phyloP scores from a whole-genome alignment of 53 echinoderm and acorn worm species.

The Mesocentrotus franciscanus region DNA sequence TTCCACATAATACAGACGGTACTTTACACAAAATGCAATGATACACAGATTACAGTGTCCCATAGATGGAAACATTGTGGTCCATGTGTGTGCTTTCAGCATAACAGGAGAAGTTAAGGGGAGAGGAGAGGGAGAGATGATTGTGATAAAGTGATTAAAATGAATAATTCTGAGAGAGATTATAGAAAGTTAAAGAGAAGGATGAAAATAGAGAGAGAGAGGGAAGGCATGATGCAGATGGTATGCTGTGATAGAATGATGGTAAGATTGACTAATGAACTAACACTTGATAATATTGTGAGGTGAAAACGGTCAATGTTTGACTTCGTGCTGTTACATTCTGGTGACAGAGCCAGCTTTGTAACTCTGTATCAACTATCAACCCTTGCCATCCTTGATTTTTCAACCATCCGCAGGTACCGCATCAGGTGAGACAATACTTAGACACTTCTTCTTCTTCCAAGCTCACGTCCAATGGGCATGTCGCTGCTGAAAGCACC shows the following conservation, averaged over 20 bases:
- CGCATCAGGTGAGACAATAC: conserved; percentile 78
- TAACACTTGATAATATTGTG: neutral
- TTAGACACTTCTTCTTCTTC: conserved; percentile 47
- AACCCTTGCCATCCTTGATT: conserved; percentile 58
- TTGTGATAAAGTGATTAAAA: neutral
- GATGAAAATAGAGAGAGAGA: neutral
- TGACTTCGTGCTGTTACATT: neutral
- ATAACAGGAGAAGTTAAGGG: no score
- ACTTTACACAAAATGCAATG: no score
- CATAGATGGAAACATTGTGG: no score
- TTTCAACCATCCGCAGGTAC: conserved; percentile 71
- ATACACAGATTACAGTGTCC: no score
- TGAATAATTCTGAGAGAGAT: neutral
- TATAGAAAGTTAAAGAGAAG: neutral
- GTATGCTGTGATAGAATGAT: neutral
- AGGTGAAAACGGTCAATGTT: neutral
- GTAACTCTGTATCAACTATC: conserved; percentile 15
- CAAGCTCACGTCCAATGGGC: conserved; percentile 15
- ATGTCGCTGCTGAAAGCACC: conserved; percentile 56
- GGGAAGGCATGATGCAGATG: neutral
- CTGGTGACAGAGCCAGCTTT: neutral
- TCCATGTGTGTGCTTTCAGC: no score
- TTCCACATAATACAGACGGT: no score
- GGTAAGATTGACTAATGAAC: neutral
- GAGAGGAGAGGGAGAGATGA: neutral